These are phyloP conservation scores for Penaeus monodon DNA, from an alignment of 2,888 invertebrate genomes.

Conservation along the genomic window DNA sequence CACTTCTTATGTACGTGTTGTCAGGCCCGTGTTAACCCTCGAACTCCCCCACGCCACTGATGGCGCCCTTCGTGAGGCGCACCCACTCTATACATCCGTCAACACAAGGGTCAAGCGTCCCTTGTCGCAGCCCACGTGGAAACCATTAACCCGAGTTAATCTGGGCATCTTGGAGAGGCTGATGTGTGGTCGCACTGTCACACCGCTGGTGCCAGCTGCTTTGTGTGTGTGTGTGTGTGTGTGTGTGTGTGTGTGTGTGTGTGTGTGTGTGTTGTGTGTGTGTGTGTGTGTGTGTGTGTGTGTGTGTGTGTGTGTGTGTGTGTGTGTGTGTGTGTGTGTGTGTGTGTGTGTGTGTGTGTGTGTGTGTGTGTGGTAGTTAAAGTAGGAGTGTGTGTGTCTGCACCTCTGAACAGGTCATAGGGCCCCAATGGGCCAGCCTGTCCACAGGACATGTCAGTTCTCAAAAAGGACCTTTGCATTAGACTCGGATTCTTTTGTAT, in stretches of 20 bases:
- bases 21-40: too few relatives aligned
- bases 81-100: too few relatives aligned
- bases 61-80: too few relatives aligned
- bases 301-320: slow-evolving; percentile 18
- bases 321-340: background rate
- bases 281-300: background rate
- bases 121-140: too few relatives aligned
- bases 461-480: background rate
- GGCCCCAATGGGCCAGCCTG: too few relatives aligned
- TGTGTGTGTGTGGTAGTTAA: too few relatives aligned
- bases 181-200: too few relatives aligned
- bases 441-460: background rate
- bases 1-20: background rate
- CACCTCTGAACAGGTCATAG: background rate
- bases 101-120: too few relatives aligned
- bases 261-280: too few relatives aligned
- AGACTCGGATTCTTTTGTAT: too few relatives aligned
- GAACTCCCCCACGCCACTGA: too few relatives aligned
- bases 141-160: background rate
- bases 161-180: background rate
- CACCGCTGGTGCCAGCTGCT: too few relatives aligned
- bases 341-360: background rate
- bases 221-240: background rate
- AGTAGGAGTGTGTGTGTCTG: background rate
- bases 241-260: background rate